Percentiles rank a stretch among this genome's conserved stretches.
Conservation (phyloP, 2,888 invertebrate species). For the Dicyrtoma fusca region DNA sequence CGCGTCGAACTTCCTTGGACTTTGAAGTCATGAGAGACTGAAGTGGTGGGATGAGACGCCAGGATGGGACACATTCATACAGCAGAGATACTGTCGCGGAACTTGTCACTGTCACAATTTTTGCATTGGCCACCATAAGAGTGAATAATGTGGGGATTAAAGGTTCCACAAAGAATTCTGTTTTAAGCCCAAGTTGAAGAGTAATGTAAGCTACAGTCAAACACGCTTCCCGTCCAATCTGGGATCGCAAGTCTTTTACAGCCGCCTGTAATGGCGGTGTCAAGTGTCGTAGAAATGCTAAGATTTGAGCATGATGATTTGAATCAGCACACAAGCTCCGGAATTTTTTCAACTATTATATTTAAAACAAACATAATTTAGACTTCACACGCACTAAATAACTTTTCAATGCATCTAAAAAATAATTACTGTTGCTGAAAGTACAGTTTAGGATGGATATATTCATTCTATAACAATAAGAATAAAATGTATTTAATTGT, state of each 20-base stretch:
- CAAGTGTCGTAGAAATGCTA: constrained; percentile 53
- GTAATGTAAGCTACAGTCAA: constrained; percentile 91
- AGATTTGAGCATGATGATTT: constrained; percentile 50
- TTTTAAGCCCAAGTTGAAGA: constrained; percentile 77
- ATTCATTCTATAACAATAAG: background rate
- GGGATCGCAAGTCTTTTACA: constrained; percentile 65
- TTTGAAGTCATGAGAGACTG: constrained; percentile 79
- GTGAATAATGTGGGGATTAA: constrained; percentile 82
- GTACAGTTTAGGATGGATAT: background rate
- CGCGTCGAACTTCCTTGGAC: constrained; percentile 85
- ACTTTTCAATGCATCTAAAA: constrained; percentile 7
- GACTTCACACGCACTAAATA: no score
- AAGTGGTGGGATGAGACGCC: constrained; percentile 78
- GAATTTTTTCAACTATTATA: constrained; percentile 52
- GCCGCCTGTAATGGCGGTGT: constrained; percentile 52
- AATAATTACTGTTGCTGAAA: no score
- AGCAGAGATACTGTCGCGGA: constrained; percentile 42
- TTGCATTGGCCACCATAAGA: constrained; percentile 93
- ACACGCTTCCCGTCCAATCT: constrained; percentile 94
- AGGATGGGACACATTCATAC: constrained; percentile 65
- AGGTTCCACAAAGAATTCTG: constrained; percentile 83
- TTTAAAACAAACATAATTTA: constrained; percentile 7
- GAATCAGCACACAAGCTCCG: constrained; percentile 52
- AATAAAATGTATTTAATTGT: constrained; percentile 3
- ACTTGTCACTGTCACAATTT: constrained; percentile 66